A percentile compares a stretch with the other conserved stretches of the same genome.
Evolutionary conservation across 2,797 vertebrate genomes (phyloP).

Genomic region (Allochrocebus solatus): DNA sequence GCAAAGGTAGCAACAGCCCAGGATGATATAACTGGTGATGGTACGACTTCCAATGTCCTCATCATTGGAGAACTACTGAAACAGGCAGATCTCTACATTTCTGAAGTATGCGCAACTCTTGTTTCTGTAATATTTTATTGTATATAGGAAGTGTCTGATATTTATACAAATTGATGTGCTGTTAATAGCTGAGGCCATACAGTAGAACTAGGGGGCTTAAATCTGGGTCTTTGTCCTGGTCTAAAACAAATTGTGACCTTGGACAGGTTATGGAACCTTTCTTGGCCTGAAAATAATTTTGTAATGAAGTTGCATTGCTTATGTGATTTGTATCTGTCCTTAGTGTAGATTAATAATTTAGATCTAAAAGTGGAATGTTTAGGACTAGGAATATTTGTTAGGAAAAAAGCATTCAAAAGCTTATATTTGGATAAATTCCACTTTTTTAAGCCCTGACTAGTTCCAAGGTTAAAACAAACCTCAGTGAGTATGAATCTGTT

Average conservation of each 20-base stretch:
- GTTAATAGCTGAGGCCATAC: background rate
- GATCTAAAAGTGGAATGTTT: background rate
- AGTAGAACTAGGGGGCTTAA: background rate
- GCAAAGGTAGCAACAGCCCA: constrained; percentile 98
- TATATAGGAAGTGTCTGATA: background rate
- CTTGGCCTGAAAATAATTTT: background rate
- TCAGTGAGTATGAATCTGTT: background rate
- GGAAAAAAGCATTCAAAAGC: background rate
- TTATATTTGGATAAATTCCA: background rate
- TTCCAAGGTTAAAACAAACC: background rate
- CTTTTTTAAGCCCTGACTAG: background rate
- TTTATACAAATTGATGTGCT: background rate
- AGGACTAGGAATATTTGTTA: background rate
- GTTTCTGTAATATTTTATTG: background rate
- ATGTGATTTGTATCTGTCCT: background rate
- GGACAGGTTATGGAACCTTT: background rate
- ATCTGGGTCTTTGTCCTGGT: background rate
- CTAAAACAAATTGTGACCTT: background rate
- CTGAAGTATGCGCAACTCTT: constrained; percentile 87
- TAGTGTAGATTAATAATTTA: background rate
- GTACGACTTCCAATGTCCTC: constrained; percentile 98
- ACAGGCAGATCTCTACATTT: constrained; percentile 97
- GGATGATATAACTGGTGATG: constrained; percentile 98
- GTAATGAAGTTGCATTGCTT: background rate
- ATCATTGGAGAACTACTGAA: constrained; percentile 98